Conservation (phyloP, 2,113 vertebrate genomes). For the Gadus chalcogrammus region DNA sequence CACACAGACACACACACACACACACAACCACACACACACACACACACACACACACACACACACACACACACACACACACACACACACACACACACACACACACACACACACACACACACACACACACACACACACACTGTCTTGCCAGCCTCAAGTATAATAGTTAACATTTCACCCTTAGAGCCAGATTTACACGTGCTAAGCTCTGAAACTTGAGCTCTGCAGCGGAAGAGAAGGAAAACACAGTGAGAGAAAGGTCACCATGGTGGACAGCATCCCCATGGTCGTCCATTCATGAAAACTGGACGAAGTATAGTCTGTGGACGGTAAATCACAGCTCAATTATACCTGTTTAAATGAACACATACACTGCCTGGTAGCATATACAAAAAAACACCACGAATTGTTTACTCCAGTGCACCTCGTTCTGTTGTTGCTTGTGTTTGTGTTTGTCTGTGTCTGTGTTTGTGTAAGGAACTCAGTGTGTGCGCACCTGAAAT, state of each 20-base stretch:
- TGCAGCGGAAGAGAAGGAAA: conserved; percentile 10
- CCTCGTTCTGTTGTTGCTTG: not conserved
- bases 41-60: not conserved
- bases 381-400: not conserved
- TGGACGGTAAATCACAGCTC: conserved; percentile 31
- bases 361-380: not conserved
- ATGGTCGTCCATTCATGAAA: conserved; percentile 26
- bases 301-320: not conserved
- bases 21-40: too few relatives aligned
- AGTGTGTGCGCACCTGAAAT: not conserved
- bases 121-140: not conserved
- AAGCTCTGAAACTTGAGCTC: conserved; percentile 35
- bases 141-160: conserved; percentile 16
- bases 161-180: conserved; percentile 34
- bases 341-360: not conserved
- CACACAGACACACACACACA: too few relatives aligned
- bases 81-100: conserved; percentile 5
- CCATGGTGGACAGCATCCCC: not conserved
- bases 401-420: not conserved
- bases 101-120: conserved; percentile 6
- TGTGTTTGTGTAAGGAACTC: not conserved
- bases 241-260: conserved; percentile 22
- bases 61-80: conserved; percentile 23
- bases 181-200: conserved; percentile 27
- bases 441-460: not conserved